Evolutionary conservation across 2,888 invertebrate genomes (phyloP).

Genomic region (Osmoderma eremita): DNA sequence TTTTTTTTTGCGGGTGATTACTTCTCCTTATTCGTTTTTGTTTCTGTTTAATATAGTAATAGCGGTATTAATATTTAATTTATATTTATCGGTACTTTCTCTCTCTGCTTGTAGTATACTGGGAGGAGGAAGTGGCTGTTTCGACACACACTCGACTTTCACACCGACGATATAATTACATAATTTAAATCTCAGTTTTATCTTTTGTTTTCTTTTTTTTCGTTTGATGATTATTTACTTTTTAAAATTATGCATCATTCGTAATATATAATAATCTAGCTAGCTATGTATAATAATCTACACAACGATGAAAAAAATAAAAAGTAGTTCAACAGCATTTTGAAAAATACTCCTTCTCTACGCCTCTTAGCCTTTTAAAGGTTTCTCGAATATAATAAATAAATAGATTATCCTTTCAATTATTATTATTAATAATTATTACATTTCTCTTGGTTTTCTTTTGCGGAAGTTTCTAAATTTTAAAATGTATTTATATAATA

Average conservation of each 20-base stretch:
- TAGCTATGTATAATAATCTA: slow-evolving; percentile 37
- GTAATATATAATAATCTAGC: slow-evolving; percentile 33
- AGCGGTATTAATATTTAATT: slow-evolving; percentile 19
- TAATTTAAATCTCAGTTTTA: slow-evolving; percentile 37
- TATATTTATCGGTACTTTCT: slow-evolving; percentile 15
- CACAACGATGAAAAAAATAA: slow-evolving; percentile 29
- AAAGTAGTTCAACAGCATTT: slow-evolving; percentile 33
- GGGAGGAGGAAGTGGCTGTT: slow-evolving; percentile 25
- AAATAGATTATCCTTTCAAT: slow-evolving; percentile 36
- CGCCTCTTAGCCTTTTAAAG: slow-evolving; percentile 36
- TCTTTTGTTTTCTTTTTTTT: too few relatives aligned
- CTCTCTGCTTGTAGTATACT: slow-evolving; percentile 37
- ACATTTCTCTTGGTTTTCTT: slow-evolving; percentile 28
- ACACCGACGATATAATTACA: slow-evolving; percentile 27
- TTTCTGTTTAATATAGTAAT: slow-evolving; percentile 26
- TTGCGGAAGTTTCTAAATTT: slow-evolving; percentile 25
- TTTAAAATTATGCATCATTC: slow-evolving; percentile 34
- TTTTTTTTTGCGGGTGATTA: slow-evolving; percentile 15
- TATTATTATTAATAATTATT: slow-evolving; percentile 37
- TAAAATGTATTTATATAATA: slow-evolving; percentile 29
- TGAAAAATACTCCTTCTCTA: slow-evolving; percentile 37
- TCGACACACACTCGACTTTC: slow-evolving; percentile 23
- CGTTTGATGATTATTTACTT: slow-evolving; percentile 21
- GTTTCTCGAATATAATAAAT: slow-evolving; percentile 35
- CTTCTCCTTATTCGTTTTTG: slow-evolving; percentile 30